Conservation (phyloP, 2,797 vertebrate species). For the Halcyon badia region DNA sequence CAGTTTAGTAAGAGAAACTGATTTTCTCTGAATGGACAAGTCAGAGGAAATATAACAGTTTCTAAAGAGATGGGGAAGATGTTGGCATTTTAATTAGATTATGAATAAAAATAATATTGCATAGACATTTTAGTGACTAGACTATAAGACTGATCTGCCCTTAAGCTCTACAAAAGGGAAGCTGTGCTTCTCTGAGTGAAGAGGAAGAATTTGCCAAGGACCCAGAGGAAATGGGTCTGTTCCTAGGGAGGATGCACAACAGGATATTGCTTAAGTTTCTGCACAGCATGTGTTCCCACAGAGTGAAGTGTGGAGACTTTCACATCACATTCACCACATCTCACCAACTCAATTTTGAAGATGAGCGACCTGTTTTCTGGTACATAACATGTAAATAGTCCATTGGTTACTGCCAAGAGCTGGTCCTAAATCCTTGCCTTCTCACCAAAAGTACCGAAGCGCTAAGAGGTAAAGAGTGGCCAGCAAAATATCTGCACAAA, state of each 20-base stretch:
- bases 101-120: background rate
- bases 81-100: background rate
- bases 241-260: background rate
- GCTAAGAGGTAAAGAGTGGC: background rate
- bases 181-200: background rate
- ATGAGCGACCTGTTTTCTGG: background rate
- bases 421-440: background rate
- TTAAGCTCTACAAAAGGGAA: background rate
- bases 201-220: background rate
- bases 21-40: background rate
- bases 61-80: background rate
- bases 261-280: background rate
- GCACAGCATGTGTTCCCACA: background rate
- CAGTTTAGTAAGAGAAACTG: background rate
- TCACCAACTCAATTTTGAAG: background rate
- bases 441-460: background rate
- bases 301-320: background rate
- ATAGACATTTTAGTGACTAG: background rate
- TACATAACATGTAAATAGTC: fast-evolving
- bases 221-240: background rate
- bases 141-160: background rate
- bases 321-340: background rate
- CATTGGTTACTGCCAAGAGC: background rate
- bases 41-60: background rate
- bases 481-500: background rate